phyloP scores from a whole-genome alignment of 2,113 vertebrate species.

The Okapia johnstoni region DNA sequence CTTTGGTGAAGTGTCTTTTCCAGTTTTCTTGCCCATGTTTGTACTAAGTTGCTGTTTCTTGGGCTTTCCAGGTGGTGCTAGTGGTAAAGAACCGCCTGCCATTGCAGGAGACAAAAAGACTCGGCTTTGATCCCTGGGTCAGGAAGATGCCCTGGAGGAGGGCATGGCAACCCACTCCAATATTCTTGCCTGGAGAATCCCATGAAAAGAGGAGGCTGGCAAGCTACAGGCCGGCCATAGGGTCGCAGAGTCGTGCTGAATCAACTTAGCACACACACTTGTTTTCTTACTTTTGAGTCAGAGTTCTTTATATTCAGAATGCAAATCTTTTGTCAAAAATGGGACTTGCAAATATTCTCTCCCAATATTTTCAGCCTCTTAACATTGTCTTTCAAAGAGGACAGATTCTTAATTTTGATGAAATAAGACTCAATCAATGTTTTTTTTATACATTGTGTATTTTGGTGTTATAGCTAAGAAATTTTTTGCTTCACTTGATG shows the following conservation, averaged over 20 bases:
- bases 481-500: background rate
- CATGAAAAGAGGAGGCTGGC: background rate
- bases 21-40: background rate
- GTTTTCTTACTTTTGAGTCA: background rate
- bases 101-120: background rate
- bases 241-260: rapidly evolving
- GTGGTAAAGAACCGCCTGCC: background rate
- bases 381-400: background rate
- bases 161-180: background rate
- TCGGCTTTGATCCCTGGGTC: background rate
- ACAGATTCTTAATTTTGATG: background rate
- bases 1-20: background rate
- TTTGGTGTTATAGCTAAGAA: background rate
- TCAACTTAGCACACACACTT: background rate
- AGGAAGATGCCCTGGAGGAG: background rate
- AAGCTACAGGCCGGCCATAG: background rate
- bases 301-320: background rate
- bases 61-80: background rate
- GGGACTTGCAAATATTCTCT: background rate
- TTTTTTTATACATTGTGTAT: background rate
- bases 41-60: background rate
- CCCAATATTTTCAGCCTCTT: background rate
- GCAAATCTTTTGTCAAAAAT: background rate
- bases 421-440: background rate
- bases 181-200: background rate